Conservation (phyloP, 2,113 vertebrate genomes). For the Copsychus sechellarum region DNA sequence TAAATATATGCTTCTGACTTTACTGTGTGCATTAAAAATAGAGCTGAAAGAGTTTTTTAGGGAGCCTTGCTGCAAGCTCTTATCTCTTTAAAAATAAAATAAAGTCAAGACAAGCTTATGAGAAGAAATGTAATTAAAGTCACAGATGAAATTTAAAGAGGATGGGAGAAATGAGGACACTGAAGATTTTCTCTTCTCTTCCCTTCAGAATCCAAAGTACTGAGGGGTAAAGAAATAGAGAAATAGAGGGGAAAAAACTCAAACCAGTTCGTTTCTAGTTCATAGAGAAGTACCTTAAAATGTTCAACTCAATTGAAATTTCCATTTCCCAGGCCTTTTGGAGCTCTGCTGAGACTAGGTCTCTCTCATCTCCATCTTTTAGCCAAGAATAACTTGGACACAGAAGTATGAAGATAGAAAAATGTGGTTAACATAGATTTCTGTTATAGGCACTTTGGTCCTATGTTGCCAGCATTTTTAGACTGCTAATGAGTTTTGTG, state of each 20-base stretch:
- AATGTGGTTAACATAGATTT: background rate
- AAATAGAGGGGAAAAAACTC: background rate
- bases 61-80: slow-evolving; percentile 34
- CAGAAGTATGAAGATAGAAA: background rate
- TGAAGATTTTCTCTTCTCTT: background rate
- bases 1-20: slow-evolving; percentile 34
- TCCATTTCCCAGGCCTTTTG: background rate
- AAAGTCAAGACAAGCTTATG: slow-evolving; percentile 34
- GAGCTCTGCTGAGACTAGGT: background rate
- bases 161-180: slow-evolving; percentile 39
- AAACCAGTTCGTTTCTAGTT: background rate
- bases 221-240: background rate
- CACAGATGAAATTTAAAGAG: slow-evolving; percentile 40
- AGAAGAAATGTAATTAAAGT: slow-evolving; percentile 66
- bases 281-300: background rate
- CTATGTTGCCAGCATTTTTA: background rate
- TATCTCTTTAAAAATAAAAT: slow-evolving; percentile 62
- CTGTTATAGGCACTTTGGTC: background rate
- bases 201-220: slow-evolving; percentile 8
- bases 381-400: background rate
- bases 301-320: background rate
- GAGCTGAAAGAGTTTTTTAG: slow-evolving; percentile 48
- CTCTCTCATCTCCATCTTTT: background rate
- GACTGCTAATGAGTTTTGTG: background rate
- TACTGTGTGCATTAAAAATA: slow-evolving; percentile 60